These are phyloP conservation scores for Cataglyphis hispanica DNA, from an alignment of 1,140 invertebrate species.

Conservation along the genomic window DNA sequence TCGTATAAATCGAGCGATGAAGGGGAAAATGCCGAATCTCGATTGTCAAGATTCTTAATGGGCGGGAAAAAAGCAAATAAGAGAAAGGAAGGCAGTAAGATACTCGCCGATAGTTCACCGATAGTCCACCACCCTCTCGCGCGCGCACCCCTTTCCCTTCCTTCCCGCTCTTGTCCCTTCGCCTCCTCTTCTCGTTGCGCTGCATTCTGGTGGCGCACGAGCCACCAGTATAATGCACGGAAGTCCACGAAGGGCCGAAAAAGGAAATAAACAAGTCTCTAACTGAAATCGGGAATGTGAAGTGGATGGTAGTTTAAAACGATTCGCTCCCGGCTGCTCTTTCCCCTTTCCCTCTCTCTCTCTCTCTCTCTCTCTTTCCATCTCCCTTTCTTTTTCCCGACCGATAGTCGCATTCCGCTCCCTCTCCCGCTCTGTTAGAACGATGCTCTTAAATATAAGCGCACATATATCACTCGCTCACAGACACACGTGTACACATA, in stretches of 20 bases:
- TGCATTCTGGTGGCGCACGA: slow-evolving; percentile 65
- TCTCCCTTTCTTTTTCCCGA: slow-evolving; percentile 29
- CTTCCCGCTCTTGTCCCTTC: slow-evolving; percentile 2
- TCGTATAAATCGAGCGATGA: slow-evolving; percentile 53
- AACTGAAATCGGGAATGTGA: slow-evolving; percentile 83
- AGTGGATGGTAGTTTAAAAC: slow-evolving; percentile 82
- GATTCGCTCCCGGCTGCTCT: slow-evolving; percentile 69
- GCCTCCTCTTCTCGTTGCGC: slow-evolving; percentile 63
- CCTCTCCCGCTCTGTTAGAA: slow-evolving; percentile 22
- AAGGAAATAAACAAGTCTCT: slow-evolving; percentile 81
- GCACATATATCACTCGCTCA: slow-evolving; percentile 36
- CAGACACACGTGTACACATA: neutral
- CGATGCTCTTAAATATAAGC: slow-evolving; percentile 40
- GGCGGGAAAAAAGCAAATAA: slow-evolving; percentile 68
- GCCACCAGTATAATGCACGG: slow-evolving; percentile 62
- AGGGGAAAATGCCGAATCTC: slow-evolving; percentile 65
- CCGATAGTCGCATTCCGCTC: slow-evolving; percentile 44
- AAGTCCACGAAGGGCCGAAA: slow-evolving; percentile 64
- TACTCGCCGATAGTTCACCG: slow-evolving; percentile 63
- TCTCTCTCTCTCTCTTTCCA: neutral
- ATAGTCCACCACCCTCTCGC: slow-evolving; percentile 63
- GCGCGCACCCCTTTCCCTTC: slow-evolving; percentile 32
- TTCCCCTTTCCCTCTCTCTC: neutral
- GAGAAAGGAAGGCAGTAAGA: slow-evolving; percentile 33
- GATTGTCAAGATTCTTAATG: slow-evolving; percentile 63